Evolutionary conservation across 2,113 vertebrate genomes (phyloP).

Genomic region (Bos taurus): DNA sequence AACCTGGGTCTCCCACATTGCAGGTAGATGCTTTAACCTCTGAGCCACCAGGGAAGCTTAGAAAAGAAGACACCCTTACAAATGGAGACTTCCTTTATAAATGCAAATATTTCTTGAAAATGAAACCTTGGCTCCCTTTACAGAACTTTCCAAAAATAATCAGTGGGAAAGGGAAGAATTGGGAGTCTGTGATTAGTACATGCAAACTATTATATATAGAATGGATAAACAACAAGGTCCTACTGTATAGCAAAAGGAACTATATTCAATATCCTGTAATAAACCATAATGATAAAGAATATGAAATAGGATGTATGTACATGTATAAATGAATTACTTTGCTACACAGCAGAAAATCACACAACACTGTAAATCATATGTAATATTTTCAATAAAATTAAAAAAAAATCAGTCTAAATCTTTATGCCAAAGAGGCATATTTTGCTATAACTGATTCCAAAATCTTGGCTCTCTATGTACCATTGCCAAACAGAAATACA

Average conservation of each 20-base stretch:
- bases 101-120: not conserved
- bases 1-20: not conserved
- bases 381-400: not conserved
- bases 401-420: not conserved
- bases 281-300: not conserved
- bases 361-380: not conserved
- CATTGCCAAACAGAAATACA: not conserved
- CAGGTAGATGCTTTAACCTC: not conserved
- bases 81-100: not conserved
- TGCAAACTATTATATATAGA: not conserved
- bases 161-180: not conserved
- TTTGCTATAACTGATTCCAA: not conserved
- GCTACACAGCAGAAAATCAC: not conserved
- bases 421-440: not conserved
- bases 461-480: not conserved
- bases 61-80: not conserved
- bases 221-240: not conserved
- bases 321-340: not conserved
- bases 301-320: not conserved
- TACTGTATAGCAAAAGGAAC: not conserved
- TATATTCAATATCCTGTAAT: not conserved
- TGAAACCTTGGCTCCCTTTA: not conserved
- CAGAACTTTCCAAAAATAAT: not conserved
- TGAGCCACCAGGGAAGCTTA: not conserved
- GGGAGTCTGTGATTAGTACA: not conserved